These are phyloP conservation scores for Schrankia costaestrigalis DNA, from an alignment of 2,888 invertebrate species.

Conservation along the genomic window DNA sequence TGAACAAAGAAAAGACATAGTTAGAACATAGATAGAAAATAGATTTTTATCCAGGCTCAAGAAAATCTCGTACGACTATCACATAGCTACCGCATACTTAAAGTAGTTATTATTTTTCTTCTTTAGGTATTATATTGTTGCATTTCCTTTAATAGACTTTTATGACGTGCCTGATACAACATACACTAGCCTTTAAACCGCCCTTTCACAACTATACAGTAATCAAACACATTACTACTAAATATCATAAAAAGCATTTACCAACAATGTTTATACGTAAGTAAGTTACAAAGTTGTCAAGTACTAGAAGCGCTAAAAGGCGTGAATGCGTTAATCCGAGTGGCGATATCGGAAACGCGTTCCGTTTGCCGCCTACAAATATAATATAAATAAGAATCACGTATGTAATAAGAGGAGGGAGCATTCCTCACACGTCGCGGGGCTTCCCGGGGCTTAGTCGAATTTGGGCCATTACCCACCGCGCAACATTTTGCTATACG, in stretches of 20 bases:
- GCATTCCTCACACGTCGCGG: conserved; percentile 74
- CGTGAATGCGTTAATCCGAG: conserved; percentile 64
- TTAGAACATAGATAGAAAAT: too few species aligned
- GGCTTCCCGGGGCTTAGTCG: conserved; percentile 66
- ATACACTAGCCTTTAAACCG: too few species aligned
- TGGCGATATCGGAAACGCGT: conserved; percentile 59
- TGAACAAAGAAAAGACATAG: too few species aligned
- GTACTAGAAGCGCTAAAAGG: conserved; percentile 59
- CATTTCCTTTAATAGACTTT: too few species aligned
- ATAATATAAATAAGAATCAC: conserved; percentile 80
- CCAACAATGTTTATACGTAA: conserved; percentile 37
- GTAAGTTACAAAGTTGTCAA: conserved; percentile 56
- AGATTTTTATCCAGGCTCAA: too few species aligned
- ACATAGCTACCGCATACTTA: too few species aligned
- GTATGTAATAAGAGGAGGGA: conserved; percentile 74
- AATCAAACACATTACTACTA: conserved; percentile 32
- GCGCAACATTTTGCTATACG: conserved; percentile 49
- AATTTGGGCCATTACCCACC: conserved; percentile 71
- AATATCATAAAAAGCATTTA: conserved; percentile 33
- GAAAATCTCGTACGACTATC: too few species aligned
- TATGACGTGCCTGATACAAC: too few species aligned
- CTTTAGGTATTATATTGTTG: too few species aligned
- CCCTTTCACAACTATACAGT: too few species aligned
- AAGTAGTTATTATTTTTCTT: too few species aligned
- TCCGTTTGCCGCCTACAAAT: conserved; percentile 43